Evolutionary conservation across 2,888 invertebrate genomes (phyloP), one percentile per base, ranked within the genome.

Genomic region (Lithodes maja): DNA sequence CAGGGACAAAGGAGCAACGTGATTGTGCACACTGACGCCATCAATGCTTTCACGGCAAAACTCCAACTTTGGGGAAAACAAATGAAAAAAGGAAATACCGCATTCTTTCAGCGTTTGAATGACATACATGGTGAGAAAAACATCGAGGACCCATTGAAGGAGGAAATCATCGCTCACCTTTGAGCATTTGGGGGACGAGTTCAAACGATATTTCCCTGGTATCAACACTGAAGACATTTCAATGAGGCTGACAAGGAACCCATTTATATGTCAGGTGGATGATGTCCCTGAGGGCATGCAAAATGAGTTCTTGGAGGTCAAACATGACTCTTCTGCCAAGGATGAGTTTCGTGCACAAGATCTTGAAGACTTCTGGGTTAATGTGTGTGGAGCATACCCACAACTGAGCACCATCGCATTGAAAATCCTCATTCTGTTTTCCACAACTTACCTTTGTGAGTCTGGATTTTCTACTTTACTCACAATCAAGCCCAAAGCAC

Each of bases 241-340:
- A 83, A 50, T 83, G 71, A 83, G 83, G n/a, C n/a, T 83, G 71
- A 50, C 71, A 49, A 83, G 74, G 50, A 83, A 83, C 74, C 83
- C 83, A 83, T 83, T 83, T n/a, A 83, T 68, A n/a, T 71, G 83
- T 71, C 83, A 83, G 71, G 71, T 83, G 71, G 83, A 83, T 83
- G 71, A 83, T 71, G 71, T 83, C 85, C 85, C 85, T 77, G 77
- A 17, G 3, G 54, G n/a, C 3, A 83, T 83, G 61, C 50, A 83
- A 71, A 17, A 71, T 9, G 71, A 83, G 71, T 83, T 83, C 83
- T 49, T 71, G 74, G 83, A 71, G 83, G 71, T 71, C 71, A 83
- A n/a, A 83, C 83, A 68, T 61, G 61, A 83, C 83, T 83, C 12
- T n/a, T 82, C 69, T 83, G 83, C 68, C 61, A 33, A 83, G 83